Conservation (phyloP, 2,113 vertebrate species). For the Naja naja region DNA sequence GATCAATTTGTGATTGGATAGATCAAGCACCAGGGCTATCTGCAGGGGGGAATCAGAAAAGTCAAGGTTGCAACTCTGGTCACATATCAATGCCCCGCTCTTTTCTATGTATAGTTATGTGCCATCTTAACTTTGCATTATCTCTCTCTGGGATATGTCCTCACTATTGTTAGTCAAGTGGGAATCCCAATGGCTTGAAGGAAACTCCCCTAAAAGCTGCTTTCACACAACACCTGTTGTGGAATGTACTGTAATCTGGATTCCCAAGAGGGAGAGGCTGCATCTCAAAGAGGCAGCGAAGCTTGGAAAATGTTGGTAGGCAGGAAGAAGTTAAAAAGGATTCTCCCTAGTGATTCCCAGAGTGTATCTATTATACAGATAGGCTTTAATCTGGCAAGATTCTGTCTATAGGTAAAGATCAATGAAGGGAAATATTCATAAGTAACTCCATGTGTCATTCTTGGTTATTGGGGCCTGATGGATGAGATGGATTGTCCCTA, state of each 20-base stretch:
- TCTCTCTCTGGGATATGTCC: too few relatives aligned
- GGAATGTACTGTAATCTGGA: neutral
- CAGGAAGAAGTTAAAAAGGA: neutral
- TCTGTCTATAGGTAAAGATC: neutral
- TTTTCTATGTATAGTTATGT: neutral
- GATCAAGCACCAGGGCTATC: neutral
- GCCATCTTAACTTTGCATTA: neutral
- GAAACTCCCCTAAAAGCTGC: neutral
- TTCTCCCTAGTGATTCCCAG: neutral
- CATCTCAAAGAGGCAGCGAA: neutral
- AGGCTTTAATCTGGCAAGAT: neutral
- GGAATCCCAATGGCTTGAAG: neutral
- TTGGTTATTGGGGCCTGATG: neutral
- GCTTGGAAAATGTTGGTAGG: neutral
- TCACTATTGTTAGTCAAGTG: neutral
- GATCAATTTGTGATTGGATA: neutral
- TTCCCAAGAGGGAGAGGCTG: neutral
- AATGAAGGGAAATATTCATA: neutral
- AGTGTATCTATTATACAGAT: neutral
- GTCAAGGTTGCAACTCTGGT: neutral
- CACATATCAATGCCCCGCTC: neutral
- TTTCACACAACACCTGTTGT: neutral
- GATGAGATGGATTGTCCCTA: neutral
- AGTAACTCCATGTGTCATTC: neutral
- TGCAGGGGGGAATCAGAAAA: neutral